phyloP scores from a whole-genome alignment of 2,888 invertebrate species.

The Ennomos erosarius region DNA sequence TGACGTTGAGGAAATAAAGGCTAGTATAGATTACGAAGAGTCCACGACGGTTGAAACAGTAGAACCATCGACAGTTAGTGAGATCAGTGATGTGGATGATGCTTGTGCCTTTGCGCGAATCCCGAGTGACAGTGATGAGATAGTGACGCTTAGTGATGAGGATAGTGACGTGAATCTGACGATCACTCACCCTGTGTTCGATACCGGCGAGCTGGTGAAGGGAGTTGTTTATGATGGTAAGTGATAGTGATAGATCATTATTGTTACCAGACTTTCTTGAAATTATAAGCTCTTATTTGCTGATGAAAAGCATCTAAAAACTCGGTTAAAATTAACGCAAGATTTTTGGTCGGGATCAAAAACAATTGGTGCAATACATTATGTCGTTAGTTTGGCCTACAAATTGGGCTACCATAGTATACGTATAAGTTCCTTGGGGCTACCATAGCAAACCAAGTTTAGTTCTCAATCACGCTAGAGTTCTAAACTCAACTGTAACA shows the following conservation, averaged over 20 bases:
- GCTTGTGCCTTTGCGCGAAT: slow-evolving; percentile 76
- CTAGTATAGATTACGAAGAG: slow-evolving; percentile 60
- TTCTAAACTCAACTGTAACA: slow-evolving; percentile 3
- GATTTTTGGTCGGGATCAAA: too few relatives aligned
- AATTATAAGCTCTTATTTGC: too few relatives aligned
- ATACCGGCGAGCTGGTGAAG: slow-evolving; percentile 77
- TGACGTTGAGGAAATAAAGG: slow-evolving; percentile 49
- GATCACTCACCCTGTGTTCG: slow-evolving; percentile 80
- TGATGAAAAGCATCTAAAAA: too few relatives aligned
- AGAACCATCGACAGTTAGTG: slow-evolving; percentile 55
- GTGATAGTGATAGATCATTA: slow-evolving; percentile 40
- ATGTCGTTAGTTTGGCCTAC: too few relatives aligned
- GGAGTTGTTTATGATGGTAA: slow-evolving; percentile 86
- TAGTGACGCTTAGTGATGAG: slow-evolving; percentile 70
- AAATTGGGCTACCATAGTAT: too few relatives aligned
- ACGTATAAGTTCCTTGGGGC: too few relatives aligned
- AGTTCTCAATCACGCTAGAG: slow-evolving; percentile 1
- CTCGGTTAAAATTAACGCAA: too few relatives aligned
- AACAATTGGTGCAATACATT: too few relatives aligned
- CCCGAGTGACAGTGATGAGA: slow-evolving; percentile 73
- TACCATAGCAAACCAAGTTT: slow-evolving; percentile 1
- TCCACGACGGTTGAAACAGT: slow-evolving; percentile 59
- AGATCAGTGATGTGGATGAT: slow-evolving; percentile 56
- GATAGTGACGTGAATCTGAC: slow-evolving; percentile 81
- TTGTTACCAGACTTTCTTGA: too few relatives aligned